Percentiles rank a stretch among this genome's conserved stretches.
Conservation (phyloP, 1,140 invertebrate species). For the Pseudomyrmex pallidus region DNA sequence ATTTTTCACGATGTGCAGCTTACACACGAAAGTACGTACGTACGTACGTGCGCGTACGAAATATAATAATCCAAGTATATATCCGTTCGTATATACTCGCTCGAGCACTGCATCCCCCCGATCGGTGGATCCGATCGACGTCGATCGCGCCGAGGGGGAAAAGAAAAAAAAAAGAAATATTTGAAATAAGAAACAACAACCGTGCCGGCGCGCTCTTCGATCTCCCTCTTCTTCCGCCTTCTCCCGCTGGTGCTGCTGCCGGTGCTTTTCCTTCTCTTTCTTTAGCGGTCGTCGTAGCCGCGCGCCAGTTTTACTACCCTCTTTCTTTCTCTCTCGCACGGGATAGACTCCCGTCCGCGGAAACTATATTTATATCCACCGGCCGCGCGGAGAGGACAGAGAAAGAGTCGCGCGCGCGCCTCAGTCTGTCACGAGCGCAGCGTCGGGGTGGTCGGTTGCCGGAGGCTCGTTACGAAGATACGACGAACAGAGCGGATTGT, state of each 20-base stretch:
- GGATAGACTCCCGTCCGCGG: slow-evolving; percentile 42
- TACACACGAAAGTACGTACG: slow-evolving; percentile 18
- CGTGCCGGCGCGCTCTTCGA: slow-evolving; percentile 32
- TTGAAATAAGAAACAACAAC: slow-evolving; percentile 28
- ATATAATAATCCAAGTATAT: not conserved
- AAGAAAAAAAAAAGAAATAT: slow-evolving; percentile 15
- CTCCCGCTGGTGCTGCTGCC: not conserved
- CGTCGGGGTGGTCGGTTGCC: slow-evolving; percentile 9
- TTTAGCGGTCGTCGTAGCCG: slow-evolving; percentile 11
- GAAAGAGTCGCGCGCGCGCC: slow-evolving; percentile 19
- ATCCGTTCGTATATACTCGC: not conserved
- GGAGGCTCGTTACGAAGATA: slow-evolving; percentile 7
- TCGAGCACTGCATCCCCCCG: not conserved
- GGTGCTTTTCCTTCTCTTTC: slow-evolving; percentile 12
- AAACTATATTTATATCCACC: slow-evolving; percentile 69
- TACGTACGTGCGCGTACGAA: slow-evolving; percentile 17
- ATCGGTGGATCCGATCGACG: not conserved
- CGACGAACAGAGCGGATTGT: not conserved
- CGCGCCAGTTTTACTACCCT: slow-evolving; percentile 1
- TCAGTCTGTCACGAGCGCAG: slow-evolving; percentile 64
- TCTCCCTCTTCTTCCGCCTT: slow-evolving; percentile 48
- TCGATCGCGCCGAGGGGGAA: not conserved
- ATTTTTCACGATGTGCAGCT: not conserved
- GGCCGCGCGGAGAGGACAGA: not conserved
- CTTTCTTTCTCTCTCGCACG: slow-evolving; percentile 54